Evolutionary conservation across 2,888 invertebrate species (phyloP).

Genomic region (Drosophila pegasa): DNA sequence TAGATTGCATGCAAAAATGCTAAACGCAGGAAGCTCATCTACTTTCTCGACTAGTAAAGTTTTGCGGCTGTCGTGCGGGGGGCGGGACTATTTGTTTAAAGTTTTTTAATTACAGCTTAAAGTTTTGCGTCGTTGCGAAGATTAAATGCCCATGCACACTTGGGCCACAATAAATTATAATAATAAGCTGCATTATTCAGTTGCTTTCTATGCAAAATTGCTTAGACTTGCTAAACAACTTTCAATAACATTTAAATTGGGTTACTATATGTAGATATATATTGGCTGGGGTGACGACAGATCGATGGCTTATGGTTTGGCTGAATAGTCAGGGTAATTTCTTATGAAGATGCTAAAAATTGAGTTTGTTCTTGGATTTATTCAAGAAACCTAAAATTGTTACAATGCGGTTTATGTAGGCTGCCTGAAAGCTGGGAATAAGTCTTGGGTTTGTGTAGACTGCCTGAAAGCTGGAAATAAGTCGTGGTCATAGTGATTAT

Average conservation of each 20-base stretch:
- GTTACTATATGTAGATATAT: too few relatives aligned
- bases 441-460: too few relatives aligned
- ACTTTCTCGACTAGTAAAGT: conserved; percentile 13
- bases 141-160: background rate
- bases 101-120: conserved; percentile 19
- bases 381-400: background rate
- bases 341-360: background rate
- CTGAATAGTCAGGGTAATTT: background rate
- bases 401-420: background rate
- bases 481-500: too few relatives aligned
- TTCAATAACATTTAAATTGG: too few relatives aligned
- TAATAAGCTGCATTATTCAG: background rate
- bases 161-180: background rate
- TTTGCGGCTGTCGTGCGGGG: background rate
- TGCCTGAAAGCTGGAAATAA: too few relatives aligned
- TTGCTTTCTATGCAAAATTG: too few relatives aligned
- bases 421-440: too few relatives aligned
- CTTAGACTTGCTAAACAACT: too few relatives aligned
- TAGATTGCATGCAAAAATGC: conserved; percentile 6
- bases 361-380: background rate
- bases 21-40: conserved; percentile 6
- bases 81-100: background rate
- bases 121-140: conserved; percentile 9
- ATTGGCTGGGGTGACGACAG: too few relatives aligned
- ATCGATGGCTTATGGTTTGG: background rate